Conservation (phyloP, 1,140 invertebrate species). For the Tetragnatha versicolor region DNA sequence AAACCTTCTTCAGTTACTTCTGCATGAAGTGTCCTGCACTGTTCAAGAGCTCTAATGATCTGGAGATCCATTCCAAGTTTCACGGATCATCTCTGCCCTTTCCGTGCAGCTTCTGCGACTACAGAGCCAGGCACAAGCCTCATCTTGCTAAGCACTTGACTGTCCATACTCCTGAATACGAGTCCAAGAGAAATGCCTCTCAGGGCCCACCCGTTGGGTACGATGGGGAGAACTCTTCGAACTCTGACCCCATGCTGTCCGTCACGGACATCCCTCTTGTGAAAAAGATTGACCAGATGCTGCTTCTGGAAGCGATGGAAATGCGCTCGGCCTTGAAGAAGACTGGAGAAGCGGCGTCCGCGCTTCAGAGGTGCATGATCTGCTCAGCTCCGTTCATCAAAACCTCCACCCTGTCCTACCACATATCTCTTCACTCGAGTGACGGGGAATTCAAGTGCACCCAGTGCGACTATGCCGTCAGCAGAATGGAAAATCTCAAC, state of each 20-base stretch:
- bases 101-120: slow-evolving; percentile 57
- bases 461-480: slow-evolving; percentile 84
- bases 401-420: slow-evolving; percentile 74
- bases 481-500: slow-evolving; percentile 77
- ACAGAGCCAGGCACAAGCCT: slow-evolving; percentile 57
- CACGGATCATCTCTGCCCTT: slow-evolving; percentile 56
- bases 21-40: slow-evolving; percentile 57
- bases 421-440: slow-evolving; percentile 75
- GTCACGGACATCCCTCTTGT: slow-evolving; percentile 1
- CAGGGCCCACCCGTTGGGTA: not conserved
- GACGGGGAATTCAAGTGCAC: slow-evolving; percentile 76
- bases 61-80: slow-evolving; percentile 55
- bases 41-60: slow-evolving; percentile 56
- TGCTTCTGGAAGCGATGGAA: slow-evolving; percentile 55
- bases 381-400: slow-evolving; percentile 58
- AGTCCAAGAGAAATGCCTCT: slow-evolving; percentile 68
- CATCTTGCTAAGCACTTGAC: slow-evolving; percentile 74
- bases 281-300: slow-evolving; percentile 51
- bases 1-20: slow-evolving; percentile 55
- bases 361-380: slow-evolving; percentile 50
- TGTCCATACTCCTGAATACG: slow-evolving; percentile 81
- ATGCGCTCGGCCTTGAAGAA: slow-evolving; percentile 50
- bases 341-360: slow-evolving; percentile 23
- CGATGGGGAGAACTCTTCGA: not conserved
- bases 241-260: not conserved